phyloP scores from a whole-genome alignment of 2,113 vertebrate genomes.

The Syngnathus floridae region DNA sequence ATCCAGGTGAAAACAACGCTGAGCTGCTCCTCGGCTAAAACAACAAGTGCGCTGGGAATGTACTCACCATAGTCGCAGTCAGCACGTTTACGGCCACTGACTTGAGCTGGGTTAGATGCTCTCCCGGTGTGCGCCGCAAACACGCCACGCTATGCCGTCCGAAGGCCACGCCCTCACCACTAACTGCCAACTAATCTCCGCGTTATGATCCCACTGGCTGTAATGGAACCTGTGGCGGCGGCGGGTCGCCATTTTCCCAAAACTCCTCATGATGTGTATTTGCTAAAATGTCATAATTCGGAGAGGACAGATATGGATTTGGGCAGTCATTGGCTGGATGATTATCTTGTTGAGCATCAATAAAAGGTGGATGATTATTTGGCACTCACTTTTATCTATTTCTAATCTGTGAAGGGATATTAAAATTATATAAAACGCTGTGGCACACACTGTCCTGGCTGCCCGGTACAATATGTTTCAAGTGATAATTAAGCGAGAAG shows the following conservation, averaged over 20 bases:
- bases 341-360: too few species aligned
- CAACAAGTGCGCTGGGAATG: conserved; percentile 51
- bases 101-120: conserved; percentile 48
- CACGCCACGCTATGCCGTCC: conserved; percentile 15
- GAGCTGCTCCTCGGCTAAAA: conserved; percentile 46
- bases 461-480: too few species aligned
- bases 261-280: neutral
- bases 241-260: neutral
- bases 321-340: too few species aligned
- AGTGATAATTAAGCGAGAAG: too few species aligned
- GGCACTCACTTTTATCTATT: too few species aligned
- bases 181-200: conserved; percentile 8
- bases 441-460: too few species aligned
- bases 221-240: neutral
- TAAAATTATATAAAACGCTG: too few species aligned
- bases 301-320: neutral
- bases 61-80: conserved; percentile 55
- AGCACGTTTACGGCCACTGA: conserved; percentile 51
- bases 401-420: too few species aligned
- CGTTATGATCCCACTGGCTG: neutral
- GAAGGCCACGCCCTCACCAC: conserved; percentile 32
- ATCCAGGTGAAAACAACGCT: conserved; percentile 58
- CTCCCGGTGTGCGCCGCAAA: conserved; percentile 31
- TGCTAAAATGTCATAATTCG: neutral
- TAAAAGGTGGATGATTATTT: too few species aligned